Conservation (phyloP, 2,113 vertebrate genomes). For the Peromyscus californicus region DNA sequence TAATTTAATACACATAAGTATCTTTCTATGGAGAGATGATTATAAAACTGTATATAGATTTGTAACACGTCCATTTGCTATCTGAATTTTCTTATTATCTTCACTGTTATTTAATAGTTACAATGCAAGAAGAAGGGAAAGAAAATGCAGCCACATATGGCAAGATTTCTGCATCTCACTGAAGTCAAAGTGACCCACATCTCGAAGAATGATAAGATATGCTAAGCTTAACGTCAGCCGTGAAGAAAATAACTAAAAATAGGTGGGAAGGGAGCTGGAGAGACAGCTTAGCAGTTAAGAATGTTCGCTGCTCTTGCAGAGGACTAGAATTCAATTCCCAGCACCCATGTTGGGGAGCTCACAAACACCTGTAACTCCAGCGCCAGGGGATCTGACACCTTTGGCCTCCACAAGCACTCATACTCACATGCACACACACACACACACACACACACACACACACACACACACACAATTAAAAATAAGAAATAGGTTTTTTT, state of each 20-base stretch:
- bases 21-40: neutral
- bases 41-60: neutral
- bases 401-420: neutral
- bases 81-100: neutral
- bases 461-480: neutral
- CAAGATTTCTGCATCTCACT: neutral
- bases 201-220: neutral
- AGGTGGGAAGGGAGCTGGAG: neutral
- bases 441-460: neutral
- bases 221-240: neutral
- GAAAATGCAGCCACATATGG: too few relatives aligned
- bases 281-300: neutral
- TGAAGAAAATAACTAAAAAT: neutral
- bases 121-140: neutral
- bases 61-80: neutral
- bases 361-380: neutral
- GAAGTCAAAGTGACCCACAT: neutral
- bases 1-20: neutral
- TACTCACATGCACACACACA: neutral
- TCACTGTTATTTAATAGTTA: neutral
- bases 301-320: neutral
- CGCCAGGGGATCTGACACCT: neutral
- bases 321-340: neutral
- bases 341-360: neutral
- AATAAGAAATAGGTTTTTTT: too few relatives aligned